Evolutionary conservation across 2,113 vertebrate species (phyloP), one percentile per base, ranked within the genome.

Genomic region (Promerops cafer): DNA sequence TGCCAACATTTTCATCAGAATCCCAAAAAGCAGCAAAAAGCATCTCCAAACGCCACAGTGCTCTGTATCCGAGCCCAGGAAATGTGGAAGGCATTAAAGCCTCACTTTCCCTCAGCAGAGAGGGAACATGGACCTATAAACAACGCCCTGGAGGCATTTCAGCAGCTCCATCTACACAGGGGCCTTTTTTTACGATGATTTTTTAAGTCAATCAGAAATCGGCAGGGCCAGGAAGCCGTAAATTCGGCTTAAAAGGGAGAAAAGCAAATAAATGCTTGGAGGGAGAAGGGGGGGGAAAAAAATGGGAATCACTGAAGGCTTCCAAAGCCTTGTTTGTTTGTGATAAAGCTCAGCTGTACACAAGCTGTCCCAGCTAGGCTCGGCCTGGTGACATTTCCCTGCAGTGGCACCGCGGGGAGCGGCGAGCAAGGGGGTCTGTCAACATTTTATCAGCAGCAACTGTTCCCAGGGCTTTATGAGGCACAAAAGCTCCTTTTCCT

Each of bases 21-120:
- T 12, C 65, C 26, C 90, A 74, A 93, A 96, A 97, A 97, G 78
- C 28, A 23, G 49, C 19, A 91, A 82, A 94, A 96, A 97, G 74
- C 93, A 82, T 74, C 96, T 95, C 93, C 94, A 53, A 97, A 94
- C 7, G 85, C 89, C 89, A 33, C 74, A 72, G 96, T 37, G 35
- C 95, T 96, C 70, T 20, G 89, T 31, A 60, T 76, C 82, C 87
- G 10, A 88, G 94, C 87, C 47, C 20, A 84, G 71, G 94, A 93
- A 97, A 98, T 97, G 89, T 97, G 97, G 98, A 97, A 98, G 96
- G 90, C 84, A 97, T 97, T 98, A 98, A 96, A 95, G 94, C 49
- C 91, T 97, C 94, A 90, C 97, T 98, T 97, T 98, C 97, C 63
- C 97, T 96, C 89, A 57, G 94, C 95, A 96, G 93, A 96, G 97